Evolutionary conservation across 1,140 invertebrate genomes (phyloP).

Genomic region (Drosophila teissieri): DNA sequence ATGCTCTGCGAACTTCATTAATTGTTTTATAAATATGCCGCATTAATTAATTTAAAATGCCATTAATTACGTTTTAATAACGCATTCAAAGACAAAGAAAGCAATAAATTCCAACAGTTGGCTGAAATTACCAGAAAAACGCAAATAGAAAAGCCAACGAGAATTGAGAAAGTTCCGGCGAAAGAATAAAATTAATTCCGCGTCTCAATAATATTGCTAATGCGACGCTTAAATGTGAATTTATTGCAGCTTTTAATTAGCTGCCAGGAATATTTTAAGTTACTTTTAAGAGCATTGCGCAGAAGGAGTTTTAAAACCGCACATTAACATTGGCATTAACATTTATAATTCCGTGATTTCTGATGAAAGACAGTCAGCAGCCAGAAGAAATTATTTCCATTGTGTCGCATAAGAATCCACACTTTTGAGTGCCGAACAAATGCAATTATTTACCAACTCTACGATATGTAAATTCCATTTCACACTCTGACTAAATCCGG

Average conservation of each 20-base stretch:
- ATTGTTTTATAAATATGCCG: conserved; percentile 81
- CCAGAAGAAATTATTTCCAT: neutral
- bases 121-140: conserved; percentile 42
- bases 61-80: conserved; percentile 80
- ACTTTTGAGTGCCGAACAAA: conserved; percentile 5
- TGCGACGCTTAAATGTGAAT: conserved; percentile 22
- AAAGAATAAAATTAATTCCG: conserved; percentile 34
- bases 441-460: conserved; percentile 17
- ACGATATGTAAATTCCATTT: conserved; percentile 13
- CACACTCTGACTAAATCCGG: conserved; percentile 4
- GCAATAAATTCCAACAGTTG: conserved; percentile 57
- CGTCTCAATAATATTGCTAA: conserved; percentile 43
- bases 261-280: conserved; percentile 19
- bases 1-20: conserved; percentile 73
- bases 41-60: conserved; percentile 81
- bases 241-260: conserved; percentile 42
- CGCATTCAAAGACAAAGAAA: conserved; percentile 74
- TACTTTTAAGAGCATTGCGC: neutral
- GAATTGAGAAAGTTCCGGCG: conserved; percentile 42
- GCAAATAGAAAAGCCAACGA: conserved; percentile 29
- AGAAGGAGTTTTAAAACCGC: conserved; percentile 2
- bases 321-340: neutral
- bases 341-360: conserved; percentile 9
- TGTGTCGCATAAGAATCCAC: neutral
- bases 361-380: conserved; percentile 16